These are phyloP conservation scores for Coremacera marginata DNA, from an alignment of 2,888 invertebrate species.

Conservation along the genomic window DNA sequence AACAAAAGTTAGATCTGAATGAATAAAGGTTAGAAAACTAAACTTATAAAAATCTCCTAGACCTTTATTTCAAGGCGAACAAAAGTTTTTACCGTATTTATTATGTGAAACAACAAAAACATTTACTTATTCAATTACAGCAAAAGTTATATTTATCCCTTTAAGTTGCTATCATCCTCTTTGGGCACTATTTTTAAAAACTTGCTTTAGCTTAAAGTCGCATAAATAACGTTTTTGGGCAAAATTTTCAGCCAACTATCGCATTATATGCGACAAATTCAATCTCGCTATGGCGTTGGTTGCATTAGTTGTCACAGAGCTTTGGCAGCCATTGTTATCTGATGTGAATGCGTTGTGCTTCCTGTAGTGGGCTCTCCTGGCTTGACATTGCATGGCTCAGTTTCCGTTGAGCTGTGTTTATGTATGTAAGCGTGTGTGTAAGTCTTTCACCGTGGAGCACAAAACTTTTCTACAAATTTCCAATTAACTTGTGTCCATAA, in stretches of 20 bases:
- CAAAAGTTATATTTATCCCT: no score
- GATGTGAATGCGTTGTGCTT: background rate
- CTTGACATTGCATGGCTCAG: background rate
- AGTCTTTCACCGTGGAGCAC: constrained; percentile 21
- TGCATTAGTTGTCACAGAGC: background rate
- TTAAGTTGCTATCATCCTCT: no score
- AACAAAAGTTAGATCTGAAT: no score
- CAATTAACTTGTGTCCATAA: constrained; percentile 49
- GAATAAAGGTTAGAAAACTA: no score
- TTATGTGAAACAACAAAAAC: background rate
- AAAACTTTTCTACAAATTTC: constrained; percentile 47
- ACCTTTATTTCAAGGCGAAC: background rate
- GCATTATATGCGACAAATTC: background rate
- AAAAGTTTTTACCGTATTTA: no score
- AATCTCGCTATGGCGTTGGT: background rate
- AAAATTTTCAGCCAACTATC: background rate
- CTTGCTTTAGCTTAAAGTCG: background rate
- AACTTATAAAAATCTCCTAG: background rate
- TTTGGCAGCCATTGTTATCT: constrained; percentile 7
- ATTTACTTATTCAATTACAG: background rate
- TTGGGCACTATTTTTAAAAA: background rate
- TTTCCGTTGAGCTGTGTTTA: background rate
- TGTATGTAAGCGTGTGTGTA: background rate
- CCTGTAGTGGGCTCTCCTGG: background rate
- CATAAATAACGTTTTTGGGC: background rate